These are phyloP conservation scores for Girardinus metallicus DNA, from an alignment of 2,797 vertebrate genomes.

Conservation along the genomic window DNA sequence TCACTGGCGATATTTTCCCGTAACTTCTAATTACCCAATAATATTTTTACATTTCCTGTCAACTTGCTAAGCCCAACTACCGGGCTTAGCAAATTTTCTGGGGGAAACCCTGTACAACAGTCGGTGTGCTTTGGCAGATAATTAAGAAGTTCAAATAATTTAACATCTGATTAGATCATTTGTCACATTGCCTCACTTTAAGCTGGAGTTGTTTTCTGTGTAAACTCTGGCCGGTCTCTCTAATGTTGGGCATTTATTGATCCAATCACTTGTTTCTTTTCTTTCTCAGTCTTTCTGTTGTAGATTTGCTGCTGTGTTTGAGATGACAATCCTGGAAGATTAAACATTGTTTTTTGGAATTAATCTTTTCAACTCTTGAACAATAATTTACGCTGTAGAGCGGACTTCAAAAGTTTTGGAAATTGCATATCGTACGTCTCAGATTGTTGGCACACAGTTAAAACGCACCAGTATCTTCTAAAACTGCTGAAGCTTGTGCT, in stretches of 20 bases:
- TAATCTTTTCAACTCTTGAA: neutral
- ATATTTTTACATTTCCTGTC: too few species aligned
- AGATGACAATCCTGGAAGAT: neutral
- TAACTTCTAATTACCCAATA: too few species aligned
- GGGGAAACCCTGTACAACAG: neutral
- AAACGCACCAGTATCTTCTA: neutral
- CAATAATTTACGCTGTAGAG: neutral
- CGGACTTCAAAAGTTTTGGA: neutral
- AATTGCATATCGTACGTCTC: neutral
- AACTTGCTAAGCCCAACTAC: too few species aligned
- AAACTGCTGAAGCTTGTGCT: neutral
- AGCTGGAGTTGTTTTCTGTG: neutral
- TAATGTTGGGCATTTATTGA: neutral
- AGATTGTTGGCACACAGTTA: neutral
- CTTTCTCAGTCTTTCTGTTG: neutral
- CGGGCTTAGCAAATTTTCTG: too few species aligned
- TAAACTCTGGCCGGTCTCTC: neutral
- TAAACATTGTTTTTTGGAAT: neutral
- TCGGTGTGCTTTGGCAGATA: neutral
- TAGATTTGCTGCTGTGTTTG: neutral
- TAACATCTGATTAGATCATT: neutral
- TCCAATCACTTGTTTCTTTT: neutral
- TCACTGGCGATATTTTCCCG: too few species aligned
- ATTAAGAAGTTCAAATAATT: neutral
- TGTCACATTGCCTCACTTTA: neutral